phyloP scores from a whole-genome alignment of 2,888 invertebrate genomes.

The Lamellibrachia columna region DNA sequence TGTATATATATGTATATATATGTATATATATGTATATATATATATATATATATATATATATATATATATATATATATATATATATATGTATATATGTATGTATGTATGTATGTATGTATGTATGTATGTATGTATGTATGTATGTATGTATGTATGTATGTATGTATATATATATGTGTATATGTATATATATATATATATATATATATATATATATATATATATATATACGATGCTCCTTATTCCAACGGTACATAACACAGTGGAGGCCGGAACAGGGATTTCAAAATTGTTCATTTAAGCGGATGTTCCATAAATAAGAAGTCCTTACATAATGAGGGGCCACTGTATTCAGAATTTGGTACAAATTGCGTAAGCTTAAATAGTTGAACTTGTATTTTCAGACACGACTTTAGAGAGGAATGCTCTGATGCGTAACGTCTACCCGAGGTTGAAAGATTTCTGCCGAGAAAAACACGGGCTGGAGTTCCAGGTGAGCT shows the following conservation, averaged over 20 bases:
- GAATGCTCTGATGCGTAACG: constrained; percentile 97
- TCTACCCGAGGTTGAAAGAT: constrained; percentile 95
- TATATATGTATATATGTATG: neutral
- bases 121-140: neutral
- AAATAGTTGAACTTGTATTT: constrained; percentile 7
- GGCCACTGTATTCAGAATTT: neutral
- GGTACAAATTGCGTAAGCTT: neutral
- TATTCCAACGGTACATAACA: no score
- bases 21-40: no score
- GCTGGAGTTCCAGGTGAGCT: constrained; percentile 91
- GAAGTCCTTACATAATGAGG: no score
- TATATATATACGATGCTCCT: no score
- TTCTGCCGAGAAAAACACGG: constrained; percentile 97
- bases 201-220: neutral
- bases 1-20: no score
- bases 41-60: no score
- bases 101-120: constrained; percentile 22
- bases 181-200: neutral
- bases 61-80: no score
- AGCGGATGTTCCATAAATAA: no score
- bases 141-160: neutral
- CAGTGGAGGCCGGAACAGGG: no score
- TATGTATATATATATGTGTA: neutral
- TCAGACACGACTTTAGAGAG: constrained; percentile 96
- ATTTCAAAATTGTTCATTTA: no score